Evolutionary conservation across 2,797 vertebrate species (phyloP), one percentile per base, ranked within the genome.

Genomic region (Nannoperca obscura): DNA sequence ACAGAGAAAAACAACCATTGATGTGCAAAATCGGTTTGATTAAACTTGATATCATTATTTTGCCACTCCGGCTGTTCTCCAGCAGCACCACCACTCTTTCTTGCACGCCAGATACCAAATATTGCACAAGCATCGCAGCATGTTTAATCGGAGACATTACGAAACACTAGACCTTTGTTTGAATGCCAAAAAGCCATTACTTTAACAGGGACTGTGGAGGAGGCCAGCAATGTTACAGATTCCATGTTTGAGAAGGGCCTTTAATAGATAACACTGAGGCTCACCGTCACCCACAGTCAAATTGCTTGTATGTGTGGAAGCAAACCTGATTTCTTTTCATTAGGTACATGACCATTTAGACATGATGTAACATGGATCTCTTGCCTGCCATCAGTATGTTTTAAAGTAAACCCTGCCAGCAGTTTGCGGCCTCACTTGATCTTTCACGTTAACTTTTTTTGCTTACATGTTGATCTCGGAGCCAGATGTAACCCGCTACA

Each of bases 321-420:
- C n/a, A 38, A 19, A 40, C n/a, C 24, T 24, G 32, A 50, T 36
- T 44, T 44, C 2, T 61, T 61, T 44, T 42, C 15, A 19, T 17
- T 7, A 7, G 24, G 24, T 30, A 54, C 12, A 22, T 7, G 50
- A 27, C 50, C 22, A 15, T 5, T 24, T 52, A 10, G 52, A 53
- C 12, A 14, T 1, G 2, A 15, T 27, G 14, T 20, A 6, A 27
- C 38, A 27, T 27, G 24, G 24, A 27, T 27, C 24, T 27, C 46
- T 71, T 74, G 32, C 53, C 61, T 74, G 61, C 52, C 74, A 38
- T 20, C 70, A 63, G 44, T 71, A 30, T 71, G 67, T 61, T 74
- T 30, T 30, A 5, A 4, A 30, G 6, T 59, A 12, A 54, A 42
- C 68, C 44, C 27, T 22, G 47, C 40, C 57, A 60, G 32, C 46